Conservation (phyloP, 2,888 invertebrate genomes). For the Magallana nippona region DNA sequence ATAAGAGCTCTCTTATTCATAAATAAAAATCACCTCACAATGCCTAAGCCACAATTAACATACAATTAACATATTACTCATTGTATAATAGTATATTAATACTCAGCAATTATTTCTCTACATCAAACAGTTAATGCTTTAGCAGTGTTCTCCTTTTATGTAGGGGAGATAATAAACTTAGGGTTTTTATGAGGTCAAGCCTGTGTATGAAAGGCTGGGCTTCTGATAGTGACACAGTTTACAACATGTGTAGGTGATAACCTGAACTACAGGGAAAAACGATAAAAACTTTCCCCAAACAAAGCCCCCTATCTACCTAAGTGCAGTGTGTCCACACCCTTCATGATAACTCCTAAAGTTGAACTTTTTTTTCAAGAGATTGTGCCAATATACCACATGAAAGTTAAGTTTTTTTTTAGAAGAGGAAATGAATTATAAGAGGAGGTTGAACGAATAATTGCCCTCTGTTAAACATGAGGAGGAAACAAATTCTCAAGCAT, state of each 20-base stretch:
- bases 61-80: constrained; percentile 24
- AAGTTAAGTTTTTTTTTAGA: background rate
- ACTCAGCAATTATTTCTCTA: background rate
- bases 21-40: background rate
- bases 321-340: background rate
- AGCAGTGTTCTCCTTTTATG: background rate
- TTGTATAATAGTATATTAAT: background rate
- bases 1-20: constrained; percentile 1
- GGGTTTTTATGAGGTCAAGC: constrained; percentile 15
- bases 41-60: background rate
- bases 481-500: constrained; percentile 15
- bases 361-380: background rate
- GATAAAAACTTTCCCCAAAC: constrained; percentile 7
- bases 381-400: background rate
- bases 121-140: background rate
- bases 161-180: background rate
- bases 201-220: background rate
- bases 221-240: constrained; percentile 17
- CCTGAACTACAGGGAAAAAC: background rate
- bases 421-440: background rate
- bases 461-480: background rate
- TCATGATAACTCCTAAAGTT: background rate
- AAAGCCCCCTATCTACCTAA: background rate
- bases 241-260: constrained; percentile 6
- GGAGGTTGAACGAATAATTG: background rate